A percentile compares a stretch with the other conserved stretches of the same genome.
Evolutionary conservation across 1,140 invertebrate genomes (phyloP).

Genomic region (Musca domestica): DNA sequence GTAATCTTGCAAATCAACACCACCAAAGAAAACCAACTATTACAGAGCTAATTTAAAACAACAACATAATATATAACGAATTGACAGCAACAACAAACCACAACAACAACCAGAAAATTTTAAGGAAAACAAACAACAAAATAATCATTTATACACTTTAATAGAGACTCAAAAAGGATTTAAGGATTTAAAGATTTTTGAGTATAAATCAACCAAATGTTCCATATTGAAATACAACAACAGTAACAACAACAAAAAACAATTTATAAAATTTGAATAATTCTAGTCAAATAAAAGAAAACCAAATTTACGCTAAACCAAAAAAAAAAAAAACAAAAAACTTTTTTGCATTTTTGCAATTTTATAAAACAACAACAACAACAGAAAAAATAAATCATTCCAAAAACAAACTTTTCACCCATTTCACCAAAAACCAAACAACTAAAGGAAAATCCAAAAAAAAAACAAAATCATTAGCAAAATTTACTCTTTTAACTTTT

Average conservation of each 20-base stretch:
- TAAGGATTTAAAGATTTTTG: conserved; percentile 3
- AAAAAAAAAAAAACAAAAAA: conserved; percentile 6
- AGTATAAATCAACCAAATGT: conserved; percentile 16
- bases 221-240: conserved; percentile 18
- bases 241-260: conserved; percentile 22
- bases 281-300: conserved; percentile 13
- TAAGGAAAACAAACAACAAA: too few relatives aligned
- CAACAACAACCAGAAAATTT: conserved; percentile 26
- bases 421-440: conserved; percentile 23
- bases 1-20: conserved; percentile 44
- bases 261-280: conserved; percentile 28
- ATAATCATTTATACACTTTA: conserved; percentile 1
- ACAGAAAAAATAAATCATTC: conserved; percentile 29
- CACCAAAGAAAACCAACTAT: conserved; percentile 54
- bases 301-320: conserved; percentile 11
- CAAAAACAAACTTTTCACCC: conserved; percentile 18
- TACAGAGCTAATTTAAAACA: conserved; percentile 23
- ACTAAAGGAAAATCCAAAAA: conserved; percentile 29
- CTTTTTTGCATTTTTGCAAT: conserved; percentile 55
- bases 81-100: conserved; percentile 24
- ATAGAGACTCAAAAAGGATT: conserved; percentile 21
- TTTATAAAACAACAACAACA: conserved; percentile 44
- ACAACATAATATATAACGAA: conserved; percentile 30
- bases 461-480: conserved; percentile 42
- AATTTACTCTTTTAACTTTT: conserved; percentile 53